Evolutionary conservation across 1,140 invertebrate species (phyloP).

Genomic region (Apis cerana): DNA sequence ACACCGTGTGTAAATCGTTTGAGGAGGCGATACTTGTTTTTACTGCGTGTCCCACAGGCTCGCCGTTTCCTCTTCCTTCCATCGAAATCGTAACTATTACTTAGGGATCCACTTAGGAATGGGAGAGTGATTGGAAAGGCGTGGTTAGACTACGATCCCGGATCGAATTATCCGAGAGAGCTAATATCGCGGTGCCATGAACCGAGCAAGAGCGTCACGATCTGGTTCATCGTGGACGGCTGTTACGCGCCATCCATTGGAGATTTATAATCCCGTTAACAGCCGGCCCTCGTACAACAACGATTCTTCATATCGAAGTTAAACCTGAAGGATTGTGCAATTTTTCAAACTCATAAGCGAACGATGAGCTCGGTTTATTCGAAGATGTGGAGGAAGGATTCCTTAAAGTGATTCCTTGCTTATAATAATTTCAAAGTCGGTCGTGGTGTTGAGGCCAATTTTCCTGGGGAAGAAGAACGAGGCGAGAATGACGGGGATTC

Average conservation of each 20-base stretch:
- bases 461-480: background rate
- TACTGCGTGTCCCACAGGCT: slow-evolving; percentile 18
- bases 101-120: slow-evolving; percentile 32
- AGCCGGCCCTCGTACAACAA: too few species aligned
- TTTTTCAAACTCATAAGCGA: too few species aligned
- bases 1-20: slow-evolving; percentile 19
- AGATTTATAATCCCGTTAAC: too few species aligned
- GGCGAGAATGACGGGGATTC: background rate
- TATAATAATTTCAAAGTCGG: background rate
- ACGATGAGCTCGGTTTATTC: too few species aligned
- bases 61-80: background rate
- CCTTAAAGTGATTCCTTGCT: background rate
- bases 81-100: slow-evolving; percentile 61
- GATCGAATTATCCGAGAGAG: slow-evolving; percentile 42
- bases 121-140: slow-evolving; percentile 52
- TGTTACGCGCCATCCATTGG: too few species aligned
- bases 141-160: slow-evolving; percentile 50
- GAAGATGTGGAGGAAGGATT: too few species aligned
- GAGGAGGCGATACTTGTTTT: slow-evolving; percentile 48
- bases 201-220: background rate
- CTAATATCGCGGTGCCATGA: slow-evolving; percentile 48
- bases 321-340: too few species aligned
- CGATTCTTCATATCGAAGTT: too few species aligned
- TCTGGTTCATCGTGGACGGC: slow-evolving; percentile 4
- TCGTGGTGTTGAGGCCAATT: background rate